Conservation (phyloP, 2,888 invertebrate genomes). For the Ochropacha duplaris region DNA sequence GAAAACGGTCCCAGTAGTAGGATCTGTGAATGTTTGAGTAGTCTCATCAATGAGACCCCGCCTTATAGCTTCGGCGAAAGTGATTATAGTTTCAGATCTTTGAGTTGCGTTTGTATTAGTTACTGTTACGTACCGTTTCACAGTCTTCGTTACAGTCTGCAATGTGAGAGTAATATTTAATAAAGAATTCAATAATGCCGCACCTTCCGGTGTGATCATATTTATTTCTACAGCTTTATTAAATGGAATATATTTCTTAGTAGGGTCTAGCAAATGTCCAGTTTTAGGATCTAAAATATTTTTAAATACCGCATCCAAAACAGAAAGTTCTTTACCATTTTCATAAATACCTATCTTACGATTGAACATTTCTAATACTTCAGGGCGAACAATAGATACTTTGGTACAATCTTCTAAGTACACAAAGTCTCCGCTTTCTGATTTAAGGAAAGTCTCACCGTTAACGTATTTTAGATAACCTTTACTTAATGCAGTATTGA, state of each 20-base stretch:
- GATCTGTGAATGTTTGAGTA: constrained; percentile 89
- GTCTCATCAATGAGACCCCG: constrained; percentile 91
- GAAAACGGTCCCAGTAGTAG: constrained; percentile 87
- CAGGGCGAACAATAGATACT: constrained; percentile 90
- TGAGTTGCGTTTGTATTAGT: constrained; percentile 85
- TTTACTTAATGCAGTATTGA: constrained; percentile 90
- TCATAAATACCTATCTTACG: constrained; percentile 91
- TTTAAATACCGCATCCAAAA: constrained; percentile 94
- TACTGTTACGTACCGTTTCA: constrained; percentile 91
- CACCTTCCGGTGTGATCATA: constrained; percentile 93
- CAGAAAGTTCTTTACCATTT: constrained; percentile 88
- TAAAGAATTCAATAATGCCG: constrained; percentile 91
- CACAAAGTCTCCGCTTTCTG: constrained; percentile 88
- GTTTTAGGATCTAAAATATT: constrained; percentile 94
- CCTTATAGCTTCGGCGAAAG: constrained; percentile 90
- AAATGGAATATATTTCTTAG: constrained; percentile 88
- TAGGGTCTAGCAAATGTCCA: constrained; percentile 92
- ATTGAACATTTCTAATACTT: constrained; percentile 93
- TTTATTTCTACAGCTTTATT: constrained; percentile 93
- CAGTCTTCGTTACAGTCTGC: constrained; percentile 92
- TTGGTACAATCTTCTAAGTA: constrained; percentile 91
- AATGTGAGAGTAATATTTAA: constrained; percentile 94
- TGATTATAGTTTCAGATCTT: constrained; percentile 84
- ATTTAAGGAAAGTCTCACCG: constrained; percentile 88
- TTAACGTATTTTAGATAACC: constrained; percentile 89